These are phyloP conservation scores for Chaetodon trifasciatus DNA, from an alignment of 2,797 vertebrate species.

Conservation along the genomic window DNA sequence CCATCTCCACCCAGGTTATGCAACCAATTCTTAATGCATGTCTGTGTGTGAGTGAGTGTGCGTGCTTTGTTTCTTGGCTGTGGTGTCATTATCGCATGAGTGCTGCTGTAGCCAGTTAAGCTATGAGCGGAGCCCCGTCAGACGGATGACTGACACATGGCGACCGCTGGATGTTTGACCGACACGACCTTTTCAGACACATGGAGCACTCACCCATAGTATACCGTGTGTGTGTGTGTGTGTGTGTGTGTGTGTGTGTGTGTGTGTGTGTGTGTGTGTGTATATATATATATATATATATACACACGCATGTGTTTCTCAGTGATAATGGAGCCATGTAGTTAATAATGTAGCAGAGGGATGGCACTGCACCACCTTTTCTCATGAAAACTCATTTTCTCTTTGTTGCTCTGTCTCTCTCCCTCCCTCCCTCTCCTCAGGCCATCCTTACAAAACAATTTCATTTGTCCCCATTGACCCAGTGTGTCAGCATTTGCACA, in stretches of 20 bases:
- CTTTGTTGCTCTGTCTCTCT: constrained; percentile 15
- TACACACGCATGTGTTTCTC: not conserved
- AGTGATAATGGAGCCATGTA: constrained; percentile 66
- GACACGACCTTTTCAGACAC: constrained; percentile 29
- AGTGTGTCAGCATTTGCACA: constrained; percentile 39
- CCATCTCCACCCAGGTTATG: constrained; percentile 35
- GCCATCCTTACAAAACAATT: constrained; percentile 53
- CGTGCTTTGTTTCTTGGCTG: constrained; percentile 34
- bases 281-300: too few species aligned
- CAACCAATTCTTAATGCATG: constrained; percentile 28
- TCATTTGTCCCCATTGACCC: constrained; percentile 61
- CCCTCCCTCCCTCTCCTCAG: constrained; percentile 27
- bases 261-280: too few species aligned
- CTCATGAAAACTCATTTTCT: constrained; percentile 57
- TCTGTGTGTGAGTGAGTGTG: constrained; percentile 27
- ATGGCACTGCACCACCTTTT: constrained; percentile 65
- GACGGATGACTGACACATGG: constrained; percentile 52
- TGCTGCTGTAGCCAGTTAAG: constrained; percentile 32
- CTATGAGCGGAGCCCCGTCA: constrained; percentile 36
- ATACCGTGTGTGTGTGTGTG: not conserved
- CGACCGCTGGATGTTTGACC: constrained; percentile 41
- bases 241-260: too few species aligned
- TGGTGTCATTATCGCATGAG: constrained; percentile 40
- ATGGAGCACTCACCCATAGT: not conserved
- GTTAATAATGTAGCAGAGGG: constrained; percentile 75